These are phyloP conservation scores for Noctua fimbriata DNA, from an alignment of 2,888 invertebrate species.

Conservation along the genomic window DNA sequence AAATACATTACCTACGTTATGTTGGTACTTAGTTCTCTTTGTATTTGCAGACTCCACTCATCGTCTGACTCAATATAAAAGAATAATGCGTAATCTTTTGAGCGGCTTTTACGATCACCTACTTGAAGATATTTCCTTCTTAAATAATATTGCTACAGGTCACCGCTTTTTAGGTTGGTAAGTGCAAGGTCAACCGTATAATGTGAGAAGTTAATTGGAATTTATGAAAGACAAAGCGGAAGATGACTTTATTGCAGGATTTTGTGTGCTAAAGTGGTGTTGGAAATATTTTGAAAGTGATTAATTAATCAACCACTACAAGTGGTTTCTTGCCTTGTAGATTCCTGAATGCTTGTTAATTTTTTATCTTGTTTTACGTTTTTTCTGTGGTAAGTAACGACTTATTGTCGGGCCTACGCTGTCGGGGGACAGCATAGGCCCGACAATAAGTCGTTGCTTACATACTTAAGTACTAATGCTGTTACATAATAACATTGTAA, in stretches of 20 bases:
- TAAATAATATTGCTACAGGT: conserved; percentile 47
- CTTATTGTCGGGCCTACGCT: too few species aligned
- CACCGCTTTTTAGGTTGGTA: not conserved
- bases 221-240: not conserved
- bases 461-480: too few species aligned
- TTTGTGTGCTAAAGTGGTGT: not conserved
- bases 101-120: conserved; percentile 48
- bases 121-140: conserved; percentile 38
- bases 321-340: too few species aligned
- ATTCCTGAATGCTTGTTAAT: too few species aligned
- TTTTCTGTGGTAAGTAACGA: too few species aligned
- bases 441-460: too few species aligned
- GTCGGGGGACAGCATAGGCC: too few species aligned
- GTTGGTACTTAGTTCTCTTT: conserved; percentile 32
- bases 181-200: not conserved
- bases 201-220: not conserved
- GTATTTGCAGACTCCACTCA: conserved; percentile 25
- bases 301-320: too few species aligned
- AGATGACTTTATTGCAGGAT: not conserved
- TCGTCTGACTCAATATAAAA: conserved; percentile 41
- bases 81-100: conserved; percentile 50
- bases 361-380: too few species aligned
- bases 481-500: too few species aligned
- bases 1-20: conserved; percentile 24
- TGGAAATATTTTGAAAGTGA: too few species aligned